phyloP scores from a whole-genome alignment of 2,113 vertebrate species.

The Callipepla californica region DNA sequence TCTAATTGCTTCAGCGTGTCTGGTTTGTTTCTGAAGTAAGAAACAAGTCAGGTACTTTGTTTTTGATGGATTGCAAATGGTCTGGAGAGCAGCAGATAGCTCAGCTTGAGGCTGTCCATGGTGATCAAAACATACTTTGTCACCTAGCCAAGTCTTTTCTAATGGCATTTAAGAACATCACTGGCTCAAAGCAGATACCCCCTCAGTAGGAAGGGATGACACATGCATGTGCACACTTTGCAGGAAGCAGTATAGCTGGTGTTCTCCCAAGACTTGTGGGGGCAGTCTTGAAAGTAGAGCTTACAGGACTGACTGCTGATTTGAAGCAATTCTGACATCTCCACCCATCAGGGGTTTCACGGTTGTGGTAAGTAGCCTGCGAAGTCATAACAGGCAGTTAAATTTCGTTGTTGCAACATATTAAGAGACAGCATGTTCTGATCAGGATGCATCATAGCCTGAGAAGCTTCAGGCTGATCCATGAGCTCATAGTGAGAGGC shows the following conservation, averaged over 20 bases:
- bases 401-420: neutral
- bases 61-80: neutral
- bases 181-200: neutral
- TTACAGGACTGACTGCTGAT: neutral
- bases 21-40: neutral
- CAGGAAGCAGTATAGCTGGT: neutral
- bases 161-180: neutral
- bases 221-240: rapidly evolving
- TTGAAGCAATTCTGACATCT: neutral
- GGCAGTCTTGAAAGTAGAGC: neutral
- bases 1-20: neutral
- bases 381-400: neutral
- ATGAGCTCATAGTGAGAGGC: neutral
- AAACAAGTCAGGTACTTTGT: neutral
- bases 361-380: neutral
- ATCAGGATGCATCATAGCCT: neutral
- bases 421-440: neutral
- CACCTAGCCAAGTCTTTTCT: neutral
- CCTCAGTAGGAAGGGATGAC: neutral
- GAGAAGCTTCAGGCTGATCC: neutral
- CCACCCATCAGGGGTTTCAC: neutral
- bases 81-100: neutral
- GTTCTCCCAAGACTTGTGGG: neutral
- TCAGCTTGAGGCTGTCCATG: neutral
- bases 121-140: neutral